A percentile compares a stretch with the other conserved stretches of the same genome.
These are phyloP conservation scores for Hystrix cristata DNA, from an alignment of 2,113 vertebrate genomes.

Conservation along the genomic window DNA sequence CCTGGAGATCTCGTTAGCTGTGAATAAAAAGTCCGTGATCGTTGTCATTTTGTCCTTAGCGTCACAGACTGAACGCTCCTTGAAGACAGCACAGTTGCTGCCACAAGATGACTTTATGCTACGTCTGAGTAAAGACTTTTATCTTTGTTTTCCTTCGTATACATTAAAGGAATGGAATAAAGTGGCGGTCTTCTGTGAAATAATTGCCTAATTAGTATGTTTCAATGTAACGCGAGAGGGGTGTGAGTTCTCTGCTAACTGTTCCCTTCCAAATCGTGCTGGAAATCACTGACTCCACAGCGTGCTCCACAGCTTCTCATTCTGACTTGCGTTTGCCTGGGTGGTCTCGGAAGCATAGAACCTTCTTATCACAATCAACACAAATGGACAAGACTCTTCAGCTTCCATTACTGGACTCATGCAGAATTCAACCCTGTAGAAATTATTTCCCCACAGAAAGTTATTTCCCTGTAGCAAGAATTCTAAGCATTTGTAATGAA, in stretches of 20 bases:
- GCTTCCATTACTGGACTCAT: not conserved
- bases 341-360: not conserved
- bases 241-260: not conserved
- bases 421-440: not conserved
- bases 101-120: not conserved
- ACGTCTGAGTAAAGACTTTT: not conserved
- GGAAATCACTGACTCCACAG: not conserved
- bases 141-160: not conserved
- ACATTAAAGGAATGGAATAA: not conserved
- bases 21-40: not conserved
- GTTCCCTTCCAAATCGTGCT: not conserved
- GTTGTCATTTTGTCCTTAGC: not conserved
- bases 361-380: not conserved
- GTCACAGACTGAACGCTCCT: not conserved
- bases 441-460: too few species aligned
- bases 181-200: too few species aligned
- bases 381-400: not conserved
- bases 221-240: not conserved
- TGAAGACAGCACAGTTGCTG: not conserved
- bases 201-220: not conserved
- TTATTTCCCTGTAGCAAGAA: not conserved
- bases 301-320: not conserved
- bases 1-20: not conserved
- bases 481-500: not conserved
- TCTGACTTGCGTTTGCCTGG: not conserved